Evolutionary conservation across 2,888 invertebrate genomes (phyloP).

Genomic region (Dendrolimus houi): DNA sequence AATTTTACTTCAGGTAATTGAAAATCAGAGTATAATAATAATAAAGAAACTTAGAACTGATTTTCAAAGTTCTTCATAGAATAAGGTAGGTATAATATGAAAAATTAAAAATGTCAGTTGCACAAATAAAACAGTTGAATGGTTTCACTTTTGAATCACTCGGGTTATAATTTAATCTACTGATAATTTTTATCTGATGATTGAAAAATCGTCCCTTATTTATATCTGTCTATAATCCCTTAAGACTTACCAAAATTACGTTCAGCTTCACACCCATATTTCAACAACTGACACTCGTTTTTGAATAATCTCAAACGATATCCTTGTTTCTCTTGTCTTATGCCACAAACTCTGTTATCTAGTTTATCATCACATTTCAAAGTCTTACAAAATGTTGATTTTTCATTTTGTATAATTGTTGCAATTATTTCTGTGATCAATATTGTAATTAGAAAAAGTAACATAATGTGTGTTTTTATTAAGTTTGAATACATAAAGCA

Average conservation of each 20-base stretch:
- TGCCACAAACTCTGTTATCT: constrained; percentile 34
- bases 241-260: constrained; percentile 34
- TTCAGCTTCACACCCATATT: constrained; percentile 39
- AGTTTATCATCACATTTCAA: constrained; percentile 25
- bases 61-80: too few relatives aligned
- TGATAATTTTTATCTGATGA: too few relatives aligned
- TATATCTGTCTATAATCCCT: background rate
- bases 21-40: too few relatives aligned
- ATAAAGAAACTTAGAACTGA: too few relatives aligned
- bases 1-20: too few relatives aligned
- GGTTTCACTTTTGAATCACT: too few relatives aligned
- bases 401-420: constrained; percentile 6
- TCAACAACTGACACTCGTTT: constrained; percentile 43
- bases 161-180: too few relatives aligned
- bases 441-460: background rate
- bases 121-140: too few relatives aligned
- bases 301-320: constrained; percentile 36
- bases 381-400: constrained; percentile 30
- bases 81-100: too few relatives aligned
- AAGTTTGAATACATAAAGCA: too few relatives aligned
- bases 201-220: too few relatives aligned
- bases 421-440: background rate
- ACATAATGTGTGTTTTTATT: background rate
- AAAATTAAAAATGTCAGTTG: too few relatives aligned
- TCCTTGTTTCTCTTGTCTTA: constrained; percentile 27